Conservation (phyloP, 2,888 invertebrate species). For the Protonemura montana region DNA sequence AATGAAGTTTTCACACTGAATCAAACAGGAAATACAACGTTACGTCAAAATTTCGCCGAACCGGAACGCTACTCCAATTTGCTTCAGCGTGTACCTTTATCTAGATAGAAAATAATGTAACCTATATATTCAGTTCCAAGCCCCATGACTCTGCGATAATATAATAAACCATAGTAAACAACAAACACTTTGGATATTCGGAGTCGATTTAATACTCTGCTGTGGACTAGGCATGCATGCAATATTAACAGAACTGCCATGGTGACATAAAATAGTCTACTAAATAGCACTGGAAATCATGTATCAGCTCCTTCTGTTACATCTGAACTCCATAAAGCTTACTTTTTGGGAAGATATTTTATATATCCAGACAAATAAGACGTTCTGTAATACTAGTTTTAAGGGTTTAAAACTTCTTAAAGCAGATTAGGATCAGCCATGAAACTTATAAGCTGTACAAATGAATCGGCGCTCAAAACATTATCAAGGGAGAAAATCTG, state of each 20-base stretch:
- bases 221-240: not conserved
- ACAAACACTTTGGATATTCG: not conserved
- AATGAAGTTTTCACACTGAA: not conserved
- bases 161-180: not conserved
- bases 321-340: not conserved
- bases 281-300: not conserved
- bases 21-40: not conserved
- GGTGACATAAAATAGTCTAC: not conserved
- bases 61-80: not conserved
- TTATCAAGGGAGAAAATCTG: not conserved
- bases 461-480: not conserved
- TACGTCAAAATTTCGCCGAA: not conserved
- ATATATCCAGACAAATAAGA: not conserved
- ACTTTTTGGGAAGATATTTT: not conserved
- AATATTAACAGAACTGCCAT: not conserved
- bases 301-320: not conserved
- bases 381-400: not conserved
- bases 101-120: not conserved
- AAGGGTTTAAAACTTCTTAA: slow-evolving; percentile 12
- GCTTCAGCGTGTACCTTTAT: not conserved
- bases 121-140: not conserved
- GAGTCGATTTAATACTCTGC: not conserved
- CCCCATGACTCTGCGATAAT: not conserved
- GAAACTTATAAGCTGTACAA: slow-evolving; percentile 12
- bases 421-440: slow-evolving; percentile 1